These are phyloP conservation scores for Eupsittula cactorum DNA, from an alignment of 2,113 vertebrate species.

Conservation along the genomic window DNA sequence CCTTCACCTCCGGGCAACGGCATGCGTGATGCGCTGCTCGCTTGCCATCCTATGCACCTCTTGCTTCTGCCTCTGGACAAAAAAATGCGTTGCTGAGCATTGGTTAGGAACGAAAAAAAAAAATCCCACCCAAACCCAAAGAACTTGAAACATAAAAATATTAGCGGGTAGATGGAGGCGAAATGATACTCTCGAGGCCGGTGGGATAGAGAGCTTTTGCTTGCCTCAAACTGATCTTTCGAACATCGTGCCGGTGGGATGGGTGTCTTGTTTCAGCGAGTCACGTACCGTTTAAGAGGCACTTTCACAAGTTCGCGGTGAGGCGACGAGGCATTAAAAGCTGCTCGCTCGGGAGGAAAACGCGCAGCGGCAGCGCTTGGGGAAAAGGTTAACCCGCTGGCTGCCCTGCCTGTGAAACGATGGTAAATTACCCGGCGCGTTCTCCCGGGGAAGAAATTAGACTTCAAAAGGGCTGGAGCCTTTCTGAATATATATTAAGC, in stretches of 20 bases:
- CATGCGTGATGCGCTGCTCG: neutral
- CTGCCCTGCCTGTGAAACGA: slow-evolving; percentile 17
- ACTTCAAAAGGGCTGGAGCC: slow-evolving; percentile 57
- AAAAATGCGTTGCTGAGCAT: neutral
- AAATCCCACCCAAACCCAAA: neutral
- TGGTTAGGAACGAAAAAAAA: neutral
- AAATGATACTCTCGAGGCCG: neutral
- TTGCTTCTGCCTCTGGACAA: neutral
- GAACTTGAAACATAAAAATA: neutral
- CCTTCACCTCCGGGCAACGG: neutral
- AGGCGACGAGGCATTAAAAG: neutral
- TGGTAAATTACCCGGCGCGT: slow-evolving; percentile 62
- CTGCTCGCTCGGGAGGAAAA: neutral
- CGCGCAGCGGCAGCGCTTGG: neutral
- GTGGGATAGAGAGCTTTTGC: neutral
- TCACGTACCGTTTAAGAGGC: neutral
- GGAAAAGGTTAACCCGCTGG: slow-evolving; percentile 40
- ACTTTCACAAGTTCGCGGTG: neutral
- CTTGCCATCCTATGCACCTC: neutral
- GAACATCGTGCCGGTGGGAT: neutral
- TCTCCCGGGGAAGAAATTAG: slow-evolving; percentile 69
- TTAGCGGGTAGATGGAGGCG: neutral
- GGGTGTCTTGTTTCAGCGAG: neutral
- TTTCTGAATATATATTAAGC: slow-evolving; percentile 64
- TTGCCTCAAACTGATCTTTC: neutral